phyloP scores from a whole-genome alignment of 2,888 invertebrate species.

The Sphaerophoria rueppellii region DNA sequence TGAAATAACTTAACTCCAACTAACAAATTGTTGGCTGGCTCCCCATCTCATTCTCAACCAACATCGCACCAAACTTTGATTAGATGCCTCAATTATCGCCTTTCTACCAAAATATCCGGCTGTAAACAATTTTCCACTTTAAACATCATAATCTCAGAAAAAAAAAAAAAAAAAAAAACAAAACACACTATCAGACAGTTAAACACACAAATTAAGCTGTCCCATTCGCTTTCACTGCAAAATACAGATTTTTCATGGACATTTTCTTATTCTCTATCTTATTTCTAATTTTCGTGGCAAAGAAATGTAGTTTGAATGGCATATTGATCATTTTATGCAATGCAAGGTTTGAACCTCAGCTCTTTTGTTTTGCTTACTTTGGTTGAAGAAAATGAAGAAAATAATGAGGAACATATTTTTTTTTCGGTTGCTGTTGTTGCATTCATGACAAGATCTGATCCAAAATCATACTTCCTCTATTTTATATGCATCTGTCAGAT shows the following conservation, averaged over 20 bases:
- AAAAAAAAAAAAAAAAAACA: not conserved
- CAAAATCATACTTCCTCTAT: slow-evolving; percentile 16
- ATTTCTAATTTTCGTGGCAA: not conserved
- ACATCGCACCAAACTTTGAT: slow-evolving; percentile 20
- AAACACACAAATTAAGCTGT: slow-evolving; percentile 46
- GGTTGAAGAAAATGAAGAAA: not conserved
- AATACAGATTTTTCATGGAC: slow-evolving; percentile 49
- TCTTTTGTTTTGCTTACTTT: slow-evolving; percentile 21
- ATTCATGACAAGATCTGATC: not conserved
- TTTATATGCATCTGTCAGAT: slow-evolving; percentile 5
- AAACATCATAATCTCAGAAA: slow-evolving; percentile 23
- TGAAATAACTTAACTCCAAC: not conserved
- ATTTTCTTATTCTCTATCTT: slow-evolving; percentile 15
- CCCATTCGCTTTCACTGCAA: slow-evolving; percentile 56
- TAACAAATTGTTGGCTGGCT: not conserved
- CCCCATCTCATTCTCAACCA: not conserved
- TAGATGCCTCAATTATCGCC: slow-evolving; percentile 23
- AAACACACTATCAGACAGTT: not conserved
- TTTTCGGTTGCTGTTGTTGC: not conserved
- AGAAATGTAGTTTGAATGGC: not conserved
- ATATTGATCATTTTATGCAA: slow-evolving; percentile 11
- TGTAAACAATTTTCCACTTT: slow-evolving; percentile 20
- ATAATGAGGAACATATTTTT: slow-evolving; percentile 1
- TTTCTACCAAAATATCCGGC: not conserved
- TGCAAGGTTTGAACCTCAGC: slow-evolving; percentile 11